phyloP scores from a whole-genome alignment of 2,888 invertebrate genomes.

The Lacanobia oleracea region DNA sequence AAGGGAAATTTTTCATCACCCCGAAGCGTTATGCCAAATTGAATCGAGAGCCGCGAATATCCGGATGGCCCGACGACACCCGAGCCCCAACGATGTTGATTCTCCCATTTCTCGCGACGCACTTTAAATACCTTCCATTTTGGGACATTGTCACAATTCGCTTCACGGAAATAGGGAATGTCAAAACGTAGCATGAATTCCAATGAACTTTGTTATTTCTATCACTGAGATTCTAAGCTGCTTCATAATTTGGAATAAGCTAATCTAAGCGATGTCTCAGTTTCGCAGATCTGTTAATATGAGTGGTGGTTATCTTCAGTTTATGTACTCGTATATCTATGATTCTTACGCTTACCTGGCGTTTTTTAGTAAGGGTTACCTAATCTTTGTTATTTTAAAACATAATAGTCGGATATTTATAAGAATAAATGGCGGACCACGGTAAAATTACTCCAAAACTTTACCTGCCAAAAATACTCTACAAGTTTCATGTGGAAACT shows the following conservation, averaged over 20 bases:
- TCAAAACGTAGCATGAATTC: conserved; percentile 60
- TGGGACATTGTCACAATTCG: conserved; percentile 60
- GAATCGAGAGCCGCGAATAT: conserved; percentile 81
- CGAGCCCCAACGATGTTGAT: conserved; percentile 60
- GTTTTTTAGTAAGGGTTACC: no score
- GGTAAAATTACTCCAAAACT: neutral
- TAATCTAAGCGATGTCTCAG: conserved; percentile 9
- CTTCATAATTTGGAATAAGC: conserved; percentile 30
- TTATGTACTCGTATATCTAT: no score
- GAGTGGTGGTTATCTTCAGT: neutral
- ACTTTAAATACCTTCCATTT: conserved; percentile 62
- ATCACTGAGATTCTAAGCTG: conserved; percentile 24
- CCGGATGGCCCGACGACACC: conserved; percentile 66
- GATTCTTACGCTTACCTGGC: no score
- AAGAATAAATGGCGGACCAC: neutral
- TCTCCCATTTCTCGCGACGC: conserved; percentile 57
- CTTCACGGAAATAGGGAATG: conserved; percentile 53
- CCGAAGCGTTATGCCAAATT: conserved; percentile 82
- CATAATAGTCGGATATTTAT: neutral
- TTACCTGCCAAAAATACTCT: neutral
- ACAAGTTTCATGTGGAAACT: conserved; percentile 29
- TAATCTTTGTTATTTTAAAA: neutral
- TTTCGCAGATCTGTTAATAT: conserved; percentile 11
- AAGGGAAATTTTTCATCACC: conserved; percentile 86
- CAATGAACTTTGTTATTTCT: conserved; percentile 49